A percentile compares a stretch with the other conserved stretches of the same genome.
phyloP scores from a whole-genome alignment of 2,113 vertebrate species.

The Xyrauchen texanus region DNA sequence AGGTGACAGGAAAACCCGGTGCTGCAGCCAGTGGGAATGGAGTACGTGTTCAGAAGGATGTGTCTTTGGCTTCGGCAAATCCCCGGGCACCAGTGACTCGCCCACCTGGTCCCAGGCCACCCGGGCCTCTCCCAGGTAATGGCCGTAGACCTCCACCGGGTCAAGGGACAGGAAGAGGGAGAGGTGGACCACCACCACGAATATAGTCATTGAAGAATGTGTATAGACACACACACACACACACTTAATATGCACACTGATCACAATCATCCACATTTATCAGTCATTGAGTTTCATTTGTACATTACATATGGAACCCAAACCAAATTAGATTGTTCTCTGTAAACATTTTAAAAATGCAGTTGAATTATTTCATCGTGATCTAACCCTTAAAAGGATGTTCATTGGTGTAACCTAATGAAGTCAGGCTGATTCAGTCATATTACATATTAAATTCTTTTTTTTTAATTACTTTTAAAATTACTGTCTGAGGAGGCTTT shows the following conservation, averaged over 20 bases:
- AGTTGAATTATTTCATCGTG: no score
- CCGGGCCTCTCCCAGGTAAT: conserved; percentile 62
- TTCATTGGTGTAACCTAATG: no score
- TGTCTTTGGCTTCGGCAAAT: conserved; percentile 63
- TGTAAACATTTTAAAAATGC: no score
- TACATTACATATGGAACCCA: no score
- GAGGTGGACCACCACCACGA: conserved; percentile 63
- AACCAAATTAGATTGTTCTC: no score
- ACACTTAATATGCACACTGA: no score
- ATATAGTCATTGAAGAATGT: conserved; percentile 62
- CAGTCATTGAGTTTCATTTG: no score
- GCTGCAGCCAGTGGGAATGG: conserved; percentile 60
- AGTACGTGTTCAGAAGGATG: conserved; percentile 67
- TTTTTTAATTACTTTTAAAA: no score
- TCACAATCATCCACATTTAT: no score
- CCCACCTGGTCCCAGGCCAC: conserved; percentile 56
- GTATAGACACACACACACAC: not conserved
- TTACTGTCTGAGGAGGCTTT: not conserved
- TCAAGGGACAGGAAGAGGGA: conserved; percentile 63
- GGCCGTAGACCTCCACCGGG: conserved; percentile 59
- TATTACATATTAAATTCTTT: no score
- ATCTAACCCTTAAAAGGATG: no score
- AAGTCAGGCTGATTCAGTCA: no score
- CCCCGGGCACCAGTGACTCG: conserved; percentile 65
- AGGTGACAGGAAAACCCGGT: conserved; percentile 58